These are phyloP conservation scores for Lepilemur septentrionalis DNA, from an alignment of 2,797 vertebrate genomes.

Conservation along the genomic window DNA sequence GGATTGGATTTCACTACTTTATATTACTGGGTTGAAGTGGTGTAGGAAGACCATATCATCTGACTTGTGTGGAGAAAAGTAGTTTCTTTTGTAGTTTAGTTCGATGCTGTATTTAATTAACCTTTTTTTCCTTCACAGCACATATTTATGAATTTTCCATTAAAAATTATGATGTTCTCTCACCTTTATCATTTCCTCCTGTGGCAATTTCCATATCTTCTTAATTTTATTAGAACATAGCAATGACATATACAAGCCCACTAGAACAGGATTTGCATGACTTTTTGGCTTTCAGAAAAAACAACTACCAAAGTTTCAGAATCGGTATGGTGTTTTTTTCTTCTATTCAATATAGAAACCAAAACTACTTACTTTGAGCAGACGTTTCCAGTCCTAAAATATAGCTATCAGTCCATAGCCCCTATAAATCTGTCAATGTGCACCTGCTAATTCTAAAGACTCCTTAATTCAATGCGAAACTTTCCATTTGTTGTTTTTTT, in stretches of 20 bases:
- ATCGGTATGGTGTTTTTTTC: slow-evolving; percentile 32
- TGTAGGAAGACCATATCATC: not conserved
- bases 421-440: slow-evolving; percentile 43
- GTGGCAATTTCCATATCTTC: not conserved
- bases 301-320: not conserved
- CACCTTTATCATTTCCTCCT: not conserved
- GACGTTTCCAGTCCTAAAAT: slow-evolving; percentile 61
- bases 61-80: not conserved
- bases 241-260: not conserved
- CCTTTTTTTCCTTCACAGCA: not conserved
- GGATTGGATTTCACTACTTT: not conserved
- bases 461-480: slow-evolving; percentile 34
- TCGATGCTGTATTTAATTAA: not conserved
- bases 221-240: not conserved
- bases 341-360: slow-evolving; percentile 29
- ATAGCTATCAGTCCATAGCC: slow-evolving; percentile 23
- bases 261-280: not conserved
- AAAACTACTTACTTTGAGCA: slow-evolving; percentile 24
- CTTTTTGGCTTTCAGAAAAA: not conserved
- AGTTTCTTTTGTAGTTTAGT: not conserved
- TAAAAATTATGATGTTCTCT: not conserved
- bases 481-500: slow-evolving; percentile 47
- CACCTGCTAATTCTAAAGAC: slow-evolving; percentile 44
- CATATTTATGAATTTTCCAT: not conserved
- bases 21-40: not conserved